These are phyloP conservation scores for Quadroppia sp. DNA, from an alignment of 2,888 invertebrate species.

Conservation along the genomic window DNA sequence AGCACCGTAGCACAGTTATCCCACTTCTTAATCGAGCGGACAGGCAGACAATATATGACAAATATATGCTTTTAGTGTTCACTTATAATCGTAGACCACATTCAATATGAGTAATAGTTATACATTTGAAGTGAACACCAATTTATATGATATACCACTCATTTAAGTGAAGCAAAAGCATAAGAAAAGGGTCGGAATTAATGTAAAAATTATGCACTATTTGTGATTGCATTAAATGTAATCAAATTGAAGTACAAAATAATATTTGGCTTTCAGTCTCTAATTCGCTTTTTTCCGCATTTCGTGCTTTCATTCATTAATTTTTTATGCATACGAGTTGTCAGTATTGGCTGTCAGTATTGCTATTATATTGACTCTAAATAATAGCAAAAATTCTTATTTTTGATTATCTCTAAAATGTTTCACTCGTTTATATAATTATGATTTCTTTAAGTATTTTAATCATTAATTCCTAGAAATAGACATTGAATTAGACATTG, in stretches of 20 bases:
- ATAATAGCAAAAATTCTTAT: no score
- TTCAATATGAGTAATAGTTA: background rate
- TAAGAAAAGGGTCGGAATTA: conserved; percentile 29
- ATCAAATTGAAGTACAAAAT: no score
- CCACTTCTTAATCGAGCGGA: conserved; percentile 2
- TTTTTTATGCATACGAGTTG: conserved; percentile 7
- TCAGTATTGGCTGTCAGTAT: background rate
- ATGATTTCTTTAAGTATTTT: no score
- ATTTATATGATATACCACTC: background rate
- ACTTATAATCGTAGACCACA: conserved; percentile 16
- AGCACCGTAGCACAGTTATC: background rate
- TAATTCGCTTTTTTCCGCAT: conserved; percentile 6
- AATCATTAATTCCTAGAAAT: no score
- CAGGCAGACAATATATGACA: conserved; percentile 28
- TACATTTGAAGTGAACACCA: background rate
- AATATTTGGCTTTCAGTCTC: background rate
- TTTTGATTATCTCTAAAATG: no score
- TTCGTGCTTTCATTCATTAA: conserved; percentile 10
- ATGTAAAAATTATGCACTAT: conserved; percentile 32
- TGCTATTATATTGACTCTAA: no score
- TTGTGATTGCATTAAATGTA: background rate
- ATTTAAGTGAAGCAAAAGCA: conserved; percentile 9
- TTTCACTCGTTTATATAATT: no score
- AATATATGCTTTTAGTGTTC: conserved; percentile 30
- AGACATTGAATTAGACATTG: no score